Evolutionary conservation across 2,797 vertebrate genomes (phyloP).

Genomic region (Salmo trutta): DNA sequence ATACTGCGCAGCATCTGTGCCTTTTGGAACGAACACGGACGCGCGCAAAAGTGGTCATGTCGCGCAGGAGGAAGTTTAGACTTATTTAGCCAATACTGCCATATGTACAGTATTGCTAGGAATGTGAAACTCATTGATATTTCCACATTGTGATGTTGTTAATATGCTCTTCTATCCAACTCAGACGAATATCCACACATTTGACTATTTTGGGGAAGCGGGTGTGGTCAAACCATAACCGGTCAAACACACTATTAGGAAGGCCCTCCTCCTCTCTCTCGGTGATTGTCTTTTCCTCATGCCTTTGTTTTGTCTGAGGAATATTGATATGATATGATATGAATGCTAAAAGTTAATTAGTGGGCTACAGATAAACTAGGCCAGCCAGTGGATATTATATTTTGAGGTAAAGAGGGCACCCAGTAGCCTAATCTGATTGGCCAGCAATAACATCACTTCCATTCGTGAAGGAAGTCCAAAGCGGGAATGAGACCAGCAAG

Average conservation of each 20-base stretch:
- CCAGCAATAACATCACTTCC: constrained; percentile 12
- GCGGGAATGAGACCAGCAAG: background rate
- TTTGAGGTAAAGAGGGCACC: constrained; percentile 46
- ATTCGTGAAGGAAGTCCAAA: background rate
- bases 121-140: background rate
- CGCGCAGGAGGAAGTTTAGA: background rate
- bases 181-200: background rate
- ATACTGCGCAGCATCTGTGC: constrained; percentile 28
- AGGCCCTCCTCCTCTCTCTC: too few species aligned
- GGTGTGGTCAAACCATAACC: background rate
- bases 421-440: constrained; percentile 32
- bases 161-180: background rate
- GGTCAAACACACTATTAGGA: background rate
- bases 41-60: constrained; percentile 3
- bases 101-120: background rate
- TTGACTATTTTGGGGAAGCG: background rate
- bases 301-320: background rate
- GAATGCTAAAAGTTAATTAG: constrained; percentile 38
- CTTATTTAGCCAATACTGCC: background rate
- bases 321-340: constrained; percentile 5
- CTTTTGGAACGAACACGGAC: constrained; percentile 4
- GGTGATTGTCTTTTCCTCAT: background rate
- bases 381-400: constrained; percentile 25
- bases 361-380: constrained; percentile 21
- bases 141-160: background rate